A percentile compares a stretch with the other conserved stretches of the same genome.
These are phyloP conservation scores for Ictidomys tridecemlineatus DNA, from an alignment of 2,113 vertebrate species.

Conservation along the genomic window DNA sequence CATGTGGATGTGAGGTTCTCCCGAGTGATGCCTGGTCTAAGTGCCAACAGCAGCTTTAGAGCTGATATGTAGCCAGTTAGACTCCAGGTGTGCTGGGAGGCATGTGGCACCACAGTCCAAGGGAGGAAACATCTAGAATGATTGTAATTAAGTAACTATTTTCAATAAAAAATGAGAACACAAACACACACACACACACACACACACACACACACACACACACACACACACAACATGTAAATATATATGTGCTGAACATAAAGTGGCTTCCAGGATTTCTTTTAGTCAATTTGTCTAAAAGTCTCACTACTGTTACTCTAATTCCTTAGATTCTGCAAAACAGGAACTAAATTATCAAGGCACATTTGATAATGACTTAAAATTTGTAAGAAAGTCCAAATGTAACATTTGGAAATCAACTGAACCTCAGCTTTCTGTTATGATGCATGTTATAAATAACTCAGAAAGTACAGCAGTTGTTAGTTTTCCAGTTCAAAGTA, in stretches of 20 bases:
- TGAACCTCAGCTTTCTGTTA: constrained; percentile 48
- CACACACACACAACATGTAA: neutral
- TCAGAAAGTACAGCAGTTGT: constrained; percentile 78
- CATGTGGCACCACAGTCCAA: too few relatives aligned
- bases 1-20: neutral
- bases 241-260: neutral
- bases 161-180: neutral
- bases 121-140: neutral
- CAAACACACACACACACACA: neutral
- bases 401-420: constrained; percentile 85
- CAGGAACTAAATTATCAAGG: constrained; percentile 45
- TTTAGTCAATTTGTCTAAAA: neutral
- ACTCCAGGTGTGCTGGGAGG: too few relatives aligned
- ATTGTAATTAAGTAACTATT: neutral
- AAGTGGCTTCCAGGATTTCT: neutral
- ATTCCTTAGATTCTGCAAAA: constrained; percentile 24
- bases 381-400: constrained; percentile 73
- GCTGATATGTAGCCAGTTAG: too few relatives aligned
- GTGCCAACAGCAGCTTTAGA: too few relatives aligned
- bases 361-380: constrained; percentile 72
- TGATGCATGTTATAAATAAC: constrained; percentile 76
- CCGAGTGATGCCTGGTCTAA: neutral
- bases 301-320: constrained; percentile 44
- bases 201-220: neutral
- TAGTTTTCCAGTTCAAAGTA: constrained; percentile 79